Percentiles rank a stretch among this genome's conserved stretches.
phyloP scores from a whole-genome alignment of 2,113 vertebrate species.

The Perca fluviatilis region DNA sequence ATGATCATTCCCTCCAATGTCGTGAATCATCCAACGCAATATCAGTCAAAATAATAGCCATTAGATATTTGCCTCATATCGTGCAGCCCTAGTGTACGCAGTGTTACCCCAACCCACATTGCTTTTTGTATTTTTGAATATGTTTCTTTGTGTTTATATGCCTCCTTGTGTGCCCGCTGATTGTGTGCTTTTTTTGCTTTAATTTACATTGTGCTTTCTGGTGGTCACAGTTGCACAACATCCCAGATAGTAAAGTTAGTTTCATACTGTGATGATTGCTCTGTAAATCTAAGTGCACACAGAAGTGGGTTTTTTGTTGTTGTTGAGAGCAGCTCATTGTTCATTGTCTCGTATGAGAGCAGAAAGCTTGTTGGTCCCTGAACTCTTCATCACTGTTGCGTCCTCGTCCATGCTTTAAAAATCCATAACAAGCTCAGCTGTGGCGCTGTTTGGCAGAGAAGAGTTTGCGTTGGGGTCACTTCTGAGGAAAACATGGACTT shows the following conservation, averaged over 20 bases:
- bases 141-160: background rate
- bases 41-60: too few relatives aligned
- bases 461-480: conserved; percentile 23
- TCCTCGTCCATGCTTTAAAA: conserved; percentile 7
- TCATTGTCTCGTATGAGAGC: conserved; percentile 62
- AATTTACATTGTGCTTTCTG: conserved; percentile 28
- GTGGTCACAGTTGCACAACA: conserved; percentile 76
- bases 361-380: background rate
- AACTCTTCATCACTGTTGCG: conserved; percentile 3
- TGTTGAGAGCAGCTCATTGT: conserved; percentile 70
- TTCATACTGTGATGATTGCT: conserved; percentile 79
- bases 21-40: too few relatives aligned
- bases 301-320: background rate
- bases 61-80: too few relatives aligned
- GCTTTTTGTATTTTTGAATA: background rate
- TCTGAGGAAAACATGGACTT: conserved; percentile 19
- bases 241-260: conserved; percentile 71
- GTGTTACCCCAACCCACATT: background rate
- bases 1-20: too few relatives aligned
- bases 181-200: conserved; percentile 18
- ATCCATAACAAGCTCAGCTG: background rate
- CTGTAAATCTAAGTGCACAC: conserved; percentile 74
- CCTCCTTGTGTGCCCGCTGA: background rate
- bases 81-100: too few relatives aligned
- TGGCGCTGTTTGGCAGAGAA: background rate